Evolutionary conservation across 2,888 invertebrate genomes (phyloP).

Genomic region (Acrobasis repandana): DNA sequence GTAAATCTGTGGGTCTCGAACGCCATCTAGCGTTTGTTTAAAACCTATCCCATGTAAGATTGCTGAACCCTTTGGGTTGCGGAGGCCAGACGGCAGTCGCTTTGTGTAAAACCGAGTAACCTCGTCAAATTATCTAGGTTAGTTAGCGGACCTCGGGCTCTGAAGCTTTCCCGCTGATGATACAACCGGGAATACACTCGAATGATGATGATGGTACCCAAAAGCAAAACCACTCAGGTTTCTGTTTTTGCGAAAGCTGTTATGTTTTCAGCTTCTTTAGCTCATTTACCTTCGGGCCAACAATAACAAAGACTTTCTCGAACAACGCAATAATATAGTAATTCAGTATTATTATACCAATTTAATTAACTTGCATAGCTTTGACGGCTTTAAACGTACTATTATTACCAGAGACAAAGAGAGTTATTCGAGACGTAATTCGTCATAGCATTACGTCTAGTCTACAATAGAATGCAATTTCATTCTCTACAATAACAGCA

Average conservation of each 20-base stretch:
- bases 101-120: too few relatives aligned
- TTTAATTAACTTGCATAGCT: slow-evolving; percentile 1
- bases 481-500: background rate
- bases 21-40: too few relatives aligned
- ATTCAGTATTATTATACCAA: background rate
- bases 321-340: background rate
- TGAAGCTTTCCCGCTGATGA: too few relatives aligned
- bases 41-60: too few relatives aligned
- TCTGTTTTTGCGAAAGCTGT: background rate
- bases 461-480: slow-evolving; percentile 1
- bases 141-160: too few relatives aligned
- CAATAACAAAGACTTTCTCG: background rate
- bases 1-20: too few relatives aligned
- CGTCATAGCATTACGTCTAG: background rate
- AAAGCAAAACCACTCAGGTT: background rate
- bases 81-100: too few relatives aligned
- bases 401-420: background rate
- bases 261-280: background rate
- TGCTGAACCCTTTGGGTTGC: too few relatives aligned
- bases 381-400: background rate
- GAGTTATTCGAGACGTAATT: background rate
- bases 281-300: background rate
- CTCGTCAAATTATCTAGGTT: too few relatives aligned
- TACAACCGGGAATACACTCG: too few relatives aligned
- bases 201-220: too few relatives aligned